These are phyloP conservation scores for Tachina lurida DNA, from an alignment of 2,888 invertebrate genomes.

Conservation along the genomic window DNA sequence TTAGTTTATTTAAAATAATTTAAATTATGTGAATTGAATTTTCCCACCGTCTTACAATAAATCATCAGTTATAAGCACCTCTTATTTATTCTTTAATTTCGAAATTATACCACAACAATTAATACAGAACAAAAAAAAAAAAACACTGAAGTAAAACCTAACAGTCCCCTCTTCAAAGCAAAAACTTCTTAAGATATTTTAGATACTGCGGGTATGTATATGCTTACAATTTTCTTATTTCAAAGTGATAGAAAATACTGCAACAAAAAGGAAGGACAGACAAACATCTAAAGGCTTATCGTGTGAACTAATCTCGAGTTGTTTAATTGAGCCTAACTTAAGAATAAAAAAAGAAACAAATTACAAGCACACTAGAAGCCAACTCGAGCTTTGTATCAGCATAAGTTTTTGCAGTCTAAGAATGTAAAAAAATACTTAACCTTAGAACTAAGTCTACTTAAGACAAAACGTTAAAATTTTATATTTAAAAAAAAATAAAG, in stretches of 20 bases:
- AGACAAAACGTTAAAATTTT: slow-evolving; percentile 43
- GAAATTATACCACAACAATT: slow-evolving; percentile 45
- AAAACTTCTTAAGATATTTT: slow-evolving; percentile 31
- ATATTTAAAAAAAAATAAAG: neutral
- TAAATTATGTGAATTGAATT: neutral
- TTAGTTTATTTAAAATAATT: slow-evolving; percentile 29
- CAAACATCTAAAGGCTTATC: slow-evolving; percentile 69
- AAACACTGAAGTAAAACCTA: neutral
- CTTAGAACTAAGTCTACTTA: slow-evolving; percentile 51
- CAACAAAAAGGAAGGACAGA: slow-evolving; percentile 39
- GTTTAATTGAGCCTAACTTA: slow-evolving; percentile 72
- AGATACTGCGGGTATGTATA: neutral
- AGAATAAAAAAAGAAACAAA: slow-evolving; percentile 8
- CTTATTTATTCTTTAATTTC: slow-evolving; percentile 38
- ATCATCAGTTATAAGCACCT: slow-evolving; percentile 53
- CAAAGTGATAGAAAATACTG: slow-evolving; percentile 14
- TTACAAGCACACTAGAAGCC: slow-evolving; percentile 21
- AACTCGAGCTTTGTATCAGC: slow-evolving; percentile 13
- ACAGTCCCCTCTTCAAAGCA: slow-evolving; percentile 19
- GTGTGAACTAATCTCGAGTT: slow-evolving; percentile 75
- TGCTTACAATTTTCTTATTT: slow-evolving; percentile 14
- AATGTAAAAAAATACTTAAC: slow-evolving; percentile 62
- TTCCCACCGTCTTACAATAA: slow-evolving; percentile 65
- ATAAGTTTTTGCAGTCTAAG: neutral
- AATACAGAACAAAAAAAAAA: slow-evolving; percentile 21